Base-by-base conservation (phyloP, 2,888 invertebrate genomes). In the Hydriomena furcata region DNA sequence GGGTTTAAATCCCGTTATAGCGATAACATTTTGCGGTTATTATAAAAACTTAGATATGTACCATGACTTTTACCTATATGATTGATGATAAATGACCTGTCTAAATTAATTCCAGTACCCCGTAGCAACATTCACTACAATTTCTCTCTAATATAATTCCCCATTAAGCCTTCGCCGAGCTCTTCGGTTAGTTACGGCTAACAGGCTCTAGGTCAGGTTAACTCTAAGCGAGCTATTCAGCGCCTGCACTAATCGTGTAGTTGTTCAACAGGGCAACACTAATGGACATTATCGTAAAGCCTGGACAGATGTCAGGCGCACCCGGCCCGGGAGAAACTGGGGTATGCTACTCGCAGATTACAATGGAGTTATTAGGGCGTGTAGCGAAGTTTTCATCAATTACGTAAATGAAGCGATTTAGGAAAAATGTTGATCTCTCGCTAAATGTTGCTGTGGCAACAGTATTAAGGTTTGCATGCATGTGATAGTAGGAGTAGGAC, bases 181-280 rank as follows among this genome's bases (percentile, higher is more conserved):
- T 23, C 17, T 13, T 17, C 11, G 11, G 40, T 40, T 40, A 46
- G 20, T 38, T 32, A 28, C 23, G 34, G 21, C 36, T 21, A 21
- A 25, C 23, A 17, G 10, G 24, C 17, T 24, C 28, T 35, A 11
- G 34, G 28, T 23, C 34, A 11, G 34, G 28, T 8, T 40, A 38
- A 46, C n/a, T 40, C 36, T 24, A 27, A 28, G 28, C 35, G 20
- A 28, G 31, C 21, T 34, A 27, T 21, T 34, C 10, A 43, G 40
- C 21, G 23, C 40, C 31, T 40, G 17, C 34, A 35, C 21, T 23
- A 34, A 28, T 35, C 28, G 48, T 24, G 28, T 47, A 20, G 35
- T 35, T 31, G 47, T 35, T 41, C 7, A 42, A 21, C 42, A 23
- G 42, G 12, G 48, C 48, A n/a, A 11, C 42, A 27, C 42, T 49